phyloP scores from a whole-genome alignment of 2,797 vertebrate genomes.

The Bradypus variegatus region DNA sequence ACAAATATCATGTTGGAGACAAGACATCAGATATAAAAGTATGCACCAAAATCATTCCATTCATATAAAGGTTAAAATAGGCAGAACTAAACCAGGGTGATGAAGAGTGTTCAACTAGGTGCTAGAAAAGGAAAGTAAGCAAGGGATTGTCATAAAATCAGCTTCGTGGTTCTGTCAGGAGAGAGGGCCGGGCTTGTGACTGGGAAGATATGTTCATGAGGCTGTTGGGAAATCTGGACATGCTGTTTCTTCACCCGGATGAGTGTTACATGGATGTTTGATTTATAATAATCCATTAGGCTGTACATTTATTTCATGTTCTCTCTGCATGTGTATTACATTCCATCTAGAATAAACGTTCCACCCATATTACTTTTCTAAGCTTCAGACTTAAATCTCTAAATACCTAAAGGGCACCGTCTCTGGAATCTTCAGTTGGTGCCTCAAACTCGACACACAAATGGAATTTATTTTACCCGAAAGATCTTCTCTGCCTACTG shows the following conservation, averaged over 20 bases:
- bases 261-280: neutral
- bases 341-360: neutral
- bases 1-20: neutral
- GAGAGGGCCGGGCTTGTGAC: neutral
- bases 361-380: neutral
- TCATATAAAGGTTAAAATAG: constrained; percentile 39
- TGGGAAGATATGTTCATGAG: neutral
- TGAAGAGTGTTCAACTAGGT: constrained; percentile 20
- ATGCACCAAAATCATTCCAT: neutral
- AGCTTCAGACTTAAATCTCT: neutral
- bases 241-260: neutral
- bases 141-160: neutral
- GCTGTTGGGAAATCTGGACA: neutral
- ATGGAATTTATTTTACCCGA: neutral
- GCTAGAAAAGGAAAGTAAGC: neutral
- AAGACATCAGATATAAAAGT: neutral
- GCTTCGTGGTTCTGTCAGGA: neutral
- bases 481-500: neutral
- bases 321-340: neutral
- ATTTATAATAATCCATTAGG: neutral
- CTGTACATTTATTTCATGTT: neutral
- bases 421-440: accelerated
- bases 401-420: neutral
- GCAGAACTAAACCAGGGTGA: neutral
- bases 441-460: neutral